phyloP scores from a whole-genome alignment of 1,140 invertebrate genomes.

The Theocolax elegans region DNA sequence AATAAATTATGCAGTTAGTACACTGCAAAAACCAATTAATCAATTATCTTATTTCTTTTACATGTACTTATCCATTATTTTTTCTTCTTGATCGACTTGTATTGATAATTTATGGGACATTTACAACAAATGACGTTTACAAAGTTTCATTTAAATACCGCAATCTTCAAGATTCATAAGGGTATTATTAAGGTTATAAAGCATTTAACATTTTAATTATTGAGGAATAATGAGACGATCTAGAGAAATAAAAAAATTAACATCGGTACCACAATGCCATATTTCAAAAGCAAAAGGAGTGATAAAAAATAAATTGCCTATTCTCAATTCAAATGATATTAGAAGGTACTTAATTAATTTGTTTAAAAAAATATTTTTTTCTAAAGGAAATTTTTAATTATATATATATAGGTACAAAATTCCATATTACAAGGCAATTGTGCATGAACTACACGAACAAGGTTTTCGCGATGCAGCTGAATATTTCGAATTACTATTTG shows the following conservation, averaged over 20 bases:
- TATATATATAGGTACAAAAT: constrained; percentile 62
- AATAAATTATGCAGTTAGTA: constrained; percentile 59
- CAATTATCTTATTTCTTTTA: not conserved
- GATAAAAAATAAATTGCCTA: constrained; percentile 46
- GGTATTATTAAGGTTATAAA: not conserved
- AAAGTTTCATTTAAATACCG: no score
- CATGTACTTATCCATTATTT: no score
- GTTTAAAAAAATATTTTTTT: not conserved
- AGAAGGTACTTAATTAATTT: constrained; percentile 46
- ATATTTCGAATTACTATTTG: constrained; percentile 67
- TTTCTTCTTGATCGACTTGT: no score
- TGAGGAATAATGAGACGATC: no score
- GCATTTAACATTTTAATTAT: no score
- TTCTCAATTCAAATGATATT: constrained; percentile 42
- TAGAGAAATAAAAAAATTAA: constrained; percentile 34
- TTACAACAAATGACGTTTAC: no score
- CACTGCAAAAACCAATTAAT: constrained; percentile 51
- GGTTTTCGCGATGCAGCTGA: constrained; percentile 63
- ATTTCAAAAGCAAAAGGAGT: constrained; percentile 38
- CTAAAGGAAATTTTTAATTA: not conserved
- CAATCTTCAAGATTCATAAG: constrained; percentile 12
- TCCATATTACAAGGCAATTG: constrained; percentile 66
- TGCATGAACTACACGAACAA: constrained; percentile 68
- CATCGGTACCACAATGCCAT: constrained; percentile 26
- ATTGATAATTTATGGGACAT: no score